Base-by-base conservation (phyloP, 1,140 invertebrate genomes). In the Wiebesia pumilae region DNA sequence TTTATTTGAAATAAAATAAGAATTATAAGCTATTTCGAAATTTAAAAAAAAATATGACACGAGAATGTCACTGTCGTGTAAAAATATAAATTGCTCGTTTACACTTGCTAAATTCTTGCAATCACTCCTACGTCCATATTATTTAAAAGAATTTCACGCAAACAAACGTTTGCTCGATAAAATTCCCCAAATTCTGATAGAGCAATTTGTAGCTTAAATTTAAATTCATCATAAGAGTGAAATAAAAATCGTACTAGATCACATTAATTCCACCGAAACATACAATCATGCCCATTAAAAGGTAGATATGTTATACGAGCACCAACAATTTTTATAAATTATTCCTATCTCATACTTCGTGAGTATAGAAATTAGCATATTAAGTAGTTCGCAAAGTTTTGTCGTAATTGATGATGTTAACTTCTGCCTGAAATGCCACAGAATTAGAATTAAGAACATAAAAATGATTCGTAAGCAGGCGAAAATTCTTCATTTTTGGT, bases 81-180 rank as follows among this genome's bases (percentile, higher is more conserved):
- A 30, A 69, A 69, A 69, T 69, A 35, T 69, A 14, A 69, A 69
- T 69, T 69, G 30, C 65, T 69, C n/a, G 65, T 69, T 69, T 33
- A 33, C n/a, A 33, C n/a, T 69, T n/a, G 65, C n/a, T n/a, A 69
- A 69, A 69, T 30, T 33, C 21, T 73, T 40, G 4, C 10, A 30
- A 40, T 40, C 69, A 38, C 38, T 16, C n/a, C 7, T 40, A 40
- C 21, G 69, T 38, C 24, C 35, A 40, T 38, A 73, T 73, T 21
- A 73, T 73, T 35, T 73, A 24, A 38, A 73, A 40, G 35, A 73
- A 73, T 73, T 73, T 73, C 0, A 73, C n/a, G 35, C 69, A 19
- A 73, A 40, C 14, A 24, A 73, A 73, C 21, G n/a, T n/a, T n/a
- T n/a, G n/a, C 12, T 33, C 3, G 24, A 21, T 4, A 24, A 73